Evolutionary conservation across 2,888 invertebrate species (phyloP).

Genomic region (Cylindroiulus punctatus): DNA sequence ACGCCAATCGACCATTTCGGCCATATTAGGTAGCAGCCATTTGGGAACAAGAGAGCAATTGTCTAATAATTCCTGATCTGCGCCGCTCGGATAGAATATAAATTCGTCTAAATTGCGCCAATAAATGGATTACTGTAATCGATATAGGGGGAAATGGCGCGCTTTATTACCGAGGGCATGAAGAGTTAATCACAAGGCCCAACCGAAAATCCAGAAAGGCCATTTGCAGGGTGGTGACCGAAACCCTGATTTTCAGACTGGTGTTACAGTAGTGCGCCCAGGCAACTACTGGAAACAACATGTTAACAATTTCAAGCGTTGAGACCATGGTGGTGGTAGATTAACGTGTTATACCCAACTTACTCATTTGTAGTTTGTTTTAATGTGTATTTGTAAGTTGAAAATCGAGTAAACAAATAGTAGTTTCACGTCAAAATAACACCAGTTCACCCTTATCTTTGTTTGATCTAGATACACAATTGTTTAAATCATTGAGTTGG

Average conservation of each 20-base stretch:
- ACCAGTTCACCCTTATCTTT: no score
- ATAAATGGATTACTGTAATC: constrained; percentile 47
- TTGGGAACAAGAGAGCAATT: constrained; percentile 18
- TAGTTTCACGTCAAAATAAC: no score
- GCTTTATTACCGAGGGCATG: constrained; percentile 26
- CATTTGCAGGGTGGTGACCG: neutral
- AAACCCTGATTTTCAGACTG: neutral
- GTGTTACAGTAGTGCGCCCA: neutral
- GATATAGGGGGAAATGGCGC: constrained; percentile 10
- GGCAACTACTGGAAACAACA: neutral
- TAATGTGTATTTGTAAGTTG: no score
- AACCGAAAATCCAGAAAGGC: neutral
- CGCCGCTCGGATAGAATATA: neutral
- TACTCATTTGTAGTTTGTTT: no score
- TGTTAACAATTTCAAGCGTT: neutral
- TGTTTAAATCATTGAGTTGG: no score
- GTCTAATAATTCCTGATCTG: constrained; percentile 34
- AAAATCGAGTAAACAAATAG: no score
- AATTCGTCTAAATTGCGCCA: constrained; percentile 11
- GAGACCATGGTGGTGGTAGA: no score
- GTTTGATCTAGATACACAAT: no score
- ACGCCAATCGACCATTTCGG: constrained; percentile 12
- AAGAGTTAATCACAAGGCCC: constrained; percentile 16
- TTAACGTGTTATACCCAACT: no score
- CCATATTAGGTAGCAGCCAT: neutral